Evolutionary conservation across 2,113 vertebrate genomes (phyloP), one percentile per base, ranked within the genome.

Genomic region (Rhipidura dahli): DNA sequence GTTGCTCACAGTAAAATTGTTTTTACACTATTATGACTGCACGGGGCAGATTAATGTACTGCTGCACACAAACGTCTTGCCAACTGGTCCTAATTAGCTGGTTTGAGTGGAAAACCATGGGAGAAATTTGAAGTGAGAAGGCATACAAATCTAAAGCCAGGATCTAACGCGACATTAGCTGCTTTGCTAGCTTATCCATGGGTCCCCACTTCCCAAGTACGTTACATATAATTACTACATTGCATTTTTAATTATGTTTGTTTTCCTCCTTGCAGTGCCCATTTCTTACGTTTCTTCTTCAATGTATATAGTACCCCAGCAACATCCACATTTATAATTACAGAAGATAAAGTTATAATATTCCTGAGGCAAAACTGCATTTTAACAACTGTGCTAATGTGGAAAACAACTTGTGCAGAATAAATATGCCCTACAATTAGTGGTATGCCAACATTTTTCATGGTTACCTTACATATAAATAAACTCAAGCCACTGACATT

Each of bases 351-450:
- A 95, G 72, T 91, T 96, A 81, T 94, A 96, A 93, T 95, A 87
- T 83, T 97, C 96, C 97, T 40, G 92, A 95, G 97, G 92, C 96
- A 87, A 93, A 96, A 93, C 57, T 84, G 83, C 96, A 71, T 96
- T 97, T 97, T 93, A 95, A 96, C 64, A 68, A 97, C 90, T 97
- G 96, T 87, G 71, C 86, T 97, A 94, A 97, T 94, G 96, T 93
- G 97, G 93, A 96, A 95, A 96, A 72, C 93, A 96, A 97, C 97
- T 96, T 94, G 87, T 95, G 95, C 91, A 95, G 97, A 97, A 96
- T 97, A 97, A 97, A 95, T 97, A 96, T 89, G 76, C 81, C 95
- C 96, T 93, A 65, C 97, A 98, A 98, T 98, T 98, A 98, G 95
- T 94, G 93, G 96, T 87, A 80, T 30, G 57, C 91, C 89, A 35